Base-by-base conservation (phyloP, 2,113 vertebrate genomes). In the Glaucomys volans region DNA sequence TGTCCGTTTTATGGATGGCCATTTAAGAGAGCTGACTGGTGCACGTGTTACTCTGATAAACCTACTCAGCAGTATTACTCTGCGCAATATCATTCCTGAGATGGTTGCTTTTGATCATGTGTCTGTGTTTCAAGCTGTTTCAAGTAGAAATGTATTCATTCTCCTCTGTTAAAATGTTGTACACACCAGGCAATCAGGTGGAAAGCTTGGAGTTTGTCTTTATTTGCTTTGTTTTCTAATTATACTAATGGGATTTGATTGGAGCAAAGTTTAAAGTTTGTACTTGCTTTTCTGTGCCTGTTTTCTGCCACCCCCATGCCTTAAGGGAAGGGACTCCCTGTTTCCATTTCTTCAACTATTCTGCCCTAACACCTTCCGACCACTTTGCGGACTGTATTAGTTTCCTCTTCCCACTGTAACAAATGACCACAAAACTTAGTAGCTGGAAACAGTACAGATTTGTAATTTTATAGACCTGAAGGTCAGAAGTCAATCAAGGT, bases 31-130 rank as follows among this genome's bases (percentile, higher is more conserved):
- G 67, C 59, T 20, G 20, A 30, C 44, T 0, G 30, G 42, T 6
- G 1, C 28, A 47, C 44, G 0, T 10, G 16, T 11, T 35, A n/a
- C 30, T 10, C 37, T 37, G n/a, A 37, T 0, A 35, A 37, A 44
- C 22, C 24, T 40, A 2, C 72, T 30, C 32, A 8, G 22, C 4
- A 0, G 77, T 7, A 8, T 35, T 16, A 20, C 11, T 26, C 10
- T 37, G 59, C 28, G 32, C 14, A 30, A 17, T 18, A 44, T 42
- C n/a, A 4, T 26, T 57, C 69, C 77, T 30, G 1, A 2, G 30
- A 35, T 10, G 4, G 57, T 22, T 59, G 77, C 50, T 89, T 87
- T 79, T 52, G 54, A 79, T 42, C 17, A n/a, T 5, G 2, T 18
- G 24, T 40, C 42, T 62, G 14, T 8, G 28, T 64, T 76, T 74